Conservation (phyloP, 2,797 vertebrate genomes). For the Phalloptychus januarius region DNA sequence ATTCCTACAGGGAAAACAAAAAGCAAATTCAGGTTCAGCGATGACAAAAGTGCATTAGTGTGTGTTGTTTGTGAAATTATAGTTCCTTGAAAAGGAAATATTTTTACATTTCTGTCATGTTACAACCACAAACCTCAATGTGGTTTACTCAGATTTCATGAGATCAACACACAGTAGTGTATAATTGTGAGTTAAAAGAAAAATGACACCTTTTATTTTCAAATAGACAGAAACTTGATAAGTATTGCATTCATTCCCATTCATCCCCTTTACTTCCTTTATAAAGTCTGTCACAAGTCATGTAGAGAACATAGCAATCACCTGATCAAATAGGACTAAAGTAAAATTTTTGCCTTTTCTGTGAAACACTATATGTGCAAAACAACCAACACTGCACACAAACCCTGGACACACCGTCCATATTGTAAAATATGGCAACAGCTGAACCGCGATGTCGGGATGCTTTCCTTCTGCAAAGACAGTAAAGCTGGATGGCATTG, state of each 20-base stretch:
- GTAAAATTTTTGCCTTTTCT: neutral
- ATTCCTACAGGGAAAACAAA: slow-evolving; percentile 59
- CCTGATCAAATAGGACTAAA: neutral
- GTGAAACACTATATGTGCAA: neutral
- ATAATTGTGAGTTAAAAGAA: neutral
- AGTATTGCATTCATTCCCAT: neutral
- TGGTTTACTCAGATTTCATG: neutral
- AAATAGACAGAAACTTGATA: neutral
- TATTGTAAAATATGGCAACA: neutral
- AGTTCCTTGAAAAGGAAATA: neutral
- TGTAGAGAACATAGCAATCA: neutral
- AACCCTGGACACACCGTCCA: neutral
- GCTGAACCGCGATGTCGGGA: neutral
- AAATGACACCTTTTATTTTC: neutral
- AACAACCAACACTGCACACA: neutral
- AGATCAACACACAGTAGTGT: neutral
- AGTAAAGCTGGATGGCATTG: neutral
- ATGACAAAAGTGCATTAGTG: neutral
- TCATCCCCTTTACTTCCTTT: neutral
- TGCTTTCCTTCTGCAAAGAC: neutral
- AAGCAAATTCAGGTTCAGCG: neutral
- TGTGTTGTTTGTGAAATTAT: neutral
- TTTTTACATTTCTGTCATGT: neutral
- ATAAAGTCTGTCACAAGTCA: neutral
- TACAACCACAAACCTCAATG: neutral